A percentile compares a stretch with the other conserved stretches of the same genome.
phyloP scores from a whole-genome alignment of 2,888 invertebrate genomes.

The Rapana venosa region DNA sequence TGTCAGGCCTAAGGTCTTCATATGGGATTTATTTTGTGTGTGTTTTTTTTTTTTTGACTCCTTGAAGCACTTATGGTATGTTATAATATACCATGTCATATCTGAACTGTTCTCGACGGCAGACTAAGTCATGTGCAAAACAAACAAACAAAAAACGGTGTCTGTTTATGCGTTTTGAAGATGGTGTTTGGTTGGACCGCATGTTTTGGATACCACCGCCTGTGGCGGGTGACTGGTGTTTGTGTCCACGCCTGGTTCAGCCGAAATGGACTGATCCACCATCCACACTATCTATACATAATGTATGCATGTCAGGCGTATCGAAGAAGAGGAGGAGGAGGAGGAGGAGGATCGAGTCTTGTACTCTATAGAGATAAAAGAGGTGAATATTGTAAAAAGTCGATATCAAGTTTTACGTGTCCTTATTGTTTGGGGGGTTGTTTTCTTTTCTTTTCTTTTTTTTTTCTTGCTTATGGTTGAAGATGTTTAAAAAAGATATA shows the following conservation, averaged over 20 bases:
- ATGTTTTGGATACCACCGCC: no score
- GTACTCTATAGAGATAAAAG: neutral
- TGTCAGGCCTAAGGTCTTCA: neutral
- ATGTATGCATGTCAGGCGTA: neutral
- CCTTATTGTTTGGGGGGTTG: neutral
- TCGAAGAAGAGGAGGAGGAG: neutral
- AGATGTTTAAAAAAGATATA: conserved; percentile 10
- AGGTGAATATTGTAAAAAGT: neutral
- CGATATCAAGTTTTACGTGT: neutral
- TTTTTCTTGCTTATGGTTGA: conserved; percentile 11
- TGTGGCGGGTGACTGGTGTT: no score
- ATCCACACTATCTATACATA: neutral
- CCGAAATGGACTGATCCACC: no score
- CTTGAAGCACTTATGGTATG: neutral
- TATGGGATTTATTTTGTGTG: neutral
- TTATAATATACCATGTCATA: neutral
- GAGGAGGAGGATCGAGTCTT: no score
- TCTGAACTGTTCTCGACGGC: no score
- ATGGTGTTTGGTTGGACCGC: no score
- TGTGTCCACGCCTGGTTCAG: no score
- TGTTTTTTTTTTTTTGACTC: no score
- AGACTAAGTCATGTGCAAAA: no score
- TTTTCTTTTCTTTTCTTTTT: neutral
- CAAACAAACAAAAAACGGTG: no score
- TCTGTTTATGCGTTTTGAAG: no score